Conservation (phyloP, 2,888 invertebrate genomes). For the Heliconius charithonia region DNA sequence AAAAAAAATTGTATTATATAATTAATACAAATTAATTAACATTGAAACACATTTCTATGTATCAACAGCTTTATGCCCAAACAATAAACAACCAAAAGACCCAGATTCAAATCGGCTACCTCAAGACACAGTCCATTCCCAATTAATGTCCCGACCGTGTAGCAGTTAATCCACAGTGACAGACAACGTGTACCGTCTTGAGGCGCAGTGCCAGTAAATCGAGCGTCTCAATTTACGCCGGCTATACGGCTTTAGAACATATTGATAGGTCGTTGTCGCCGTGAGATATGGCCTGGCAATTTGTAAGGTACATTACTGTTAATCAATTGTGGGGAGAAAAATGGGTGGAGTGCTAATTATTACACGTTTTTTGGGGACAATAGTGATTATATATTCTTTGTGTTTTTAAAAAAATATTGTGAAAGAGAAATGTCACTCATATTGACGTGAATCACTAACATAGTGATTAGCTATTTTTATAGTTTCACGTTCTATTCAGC, state of each 20-base stretch:
- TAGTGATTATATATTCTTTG: background rate
- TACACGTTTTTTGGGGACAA: background rate
- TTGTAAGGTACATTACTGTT: constrained; percentile 60
- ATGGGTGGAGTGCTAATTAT: constrained; percentile 22
- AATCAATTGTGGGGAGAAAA: constrained; percentile 56
- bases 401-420: too few relatives aligned
- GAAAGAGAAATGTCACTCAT: too few relatives aligned
- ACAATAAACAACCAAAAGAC: background rate
- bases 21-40: too few relatives aligned
- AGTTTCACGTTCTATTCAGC: too few relatives aligned
- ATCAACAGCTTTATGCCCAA: background rate
- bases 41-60: too few relatives aligned
- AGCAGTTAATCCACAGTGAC: constrained; percentile 50
- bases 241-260: constrained; percentile 54
- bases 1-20: too few relatives aligned
- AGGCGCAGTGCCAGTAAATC: constrained; percentile 51
- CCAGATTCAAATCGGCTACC: constrained; percentile 6
- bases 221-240: constrained; percentile 54
- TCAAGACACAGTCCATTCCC: constrained; percentile 12
- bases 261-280: constrained; percentile 79
- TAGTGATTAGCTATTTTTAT: too few relatives aligned
- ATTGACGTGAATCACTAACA: too few relatives aligned
- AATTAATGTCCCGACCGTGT: constrained; percentile 39
- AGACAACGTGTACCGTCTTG: constrained; percentile 46
- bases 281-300: constrained; percentile 71